These are phyloP conservation scores for Colaptes auratus DNA, from an alignment of 2,113 vertebrate species.

Conservation along the genomic window DNA sequence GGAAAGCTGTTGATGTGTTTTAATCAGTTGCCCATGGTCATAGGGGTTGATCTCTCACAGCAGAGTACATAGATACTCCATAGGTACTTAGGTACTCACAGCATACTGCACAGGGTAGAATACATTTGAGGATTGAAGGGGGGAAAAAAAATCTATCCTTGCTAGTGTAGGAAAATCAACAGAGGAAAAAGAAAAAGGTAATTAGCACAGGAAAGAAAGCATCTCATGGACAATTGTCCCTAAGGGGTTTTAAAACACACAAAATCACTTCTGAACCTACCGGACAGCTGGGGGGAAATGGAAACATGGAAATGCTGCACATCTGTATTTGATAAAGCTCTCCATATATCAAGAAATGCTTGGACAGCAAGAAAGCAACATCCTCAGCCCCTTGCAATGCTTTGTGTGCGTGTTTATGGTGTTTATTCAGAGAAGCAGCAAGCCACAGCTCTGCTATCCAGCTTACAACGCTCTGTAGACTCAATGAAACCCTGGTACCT, in stretches of 20 bases:
- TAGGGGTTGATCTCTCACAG: accelerated
- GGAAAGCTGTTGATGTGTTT: not conserved
- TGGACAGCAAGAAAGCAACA: not conserved
- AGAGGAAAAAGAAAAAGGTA: not conserved
- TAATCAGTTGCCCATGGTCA: accelerated
- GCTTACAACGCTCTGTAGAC: not conserved
- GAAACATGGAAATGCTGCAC: not conserved
- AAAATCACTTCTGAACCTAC: not conserved
- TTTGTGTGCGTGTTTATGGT: not conserved
- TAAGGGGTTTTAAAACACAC: not conserved
- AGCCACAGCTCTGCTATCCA: not conserved
- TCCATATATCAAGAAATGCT: not conserved
- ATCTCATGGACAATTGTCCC: not conserved
- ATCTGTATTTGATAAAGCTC: not conserved
- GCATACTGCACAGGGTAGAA: accelerated
- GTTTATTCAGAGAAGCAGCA: not conserved
- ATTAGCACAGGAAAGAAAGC: not conserved
- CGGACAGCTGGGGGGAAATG: not conserved
- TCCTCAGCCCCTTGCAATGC: not conserved
- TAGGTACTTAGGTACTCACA: no score
- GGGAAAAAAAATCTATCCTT: not conserved
- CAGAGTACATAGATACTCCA: no score
- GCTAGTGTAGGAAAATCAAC: not conserved
- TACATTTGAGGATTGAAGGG: not conserved
- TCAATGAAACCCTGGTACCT: not conserved